Conservation (phyloP, 2,113 vertebrate species). For the Puntigrus tetrazona region DNA sequence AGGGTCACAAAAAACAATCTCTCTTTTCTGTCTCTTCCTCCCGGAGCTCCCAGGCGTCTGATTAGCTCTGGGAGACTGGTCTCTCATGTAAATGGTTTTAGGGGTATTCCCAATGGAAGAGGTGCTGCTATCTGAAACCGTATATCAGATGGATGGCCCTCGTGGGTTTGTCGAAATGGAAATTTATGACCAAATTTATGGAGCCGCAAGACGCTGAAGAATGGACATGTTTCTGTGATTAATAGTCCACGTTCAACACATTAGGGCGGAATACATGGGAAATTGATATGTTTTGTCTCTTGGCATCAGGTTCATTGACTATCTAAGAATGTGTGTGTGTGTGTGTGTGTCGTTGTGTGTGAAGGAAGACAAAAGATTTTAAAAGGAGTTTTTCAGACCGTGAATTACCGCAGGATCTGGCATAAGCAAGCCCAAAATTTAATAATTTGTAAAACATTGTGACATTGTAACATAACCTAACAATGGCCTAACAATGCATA, state of each 20-base stretch:
- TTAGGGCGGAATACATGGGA: not conserved
- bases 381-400: not conserved
- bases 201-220: not conserved
- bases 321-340: not conserved
- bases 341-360: not conserved
- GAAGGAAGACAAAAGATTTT: not conserved
- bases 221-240: slow-evolving; percentile 32
- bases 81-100: slow-evolving; percentile 32
- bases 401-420: not conserved
- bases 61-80: slow-evolving; percentile 16
- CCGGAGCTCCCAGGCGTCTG: not conserved
- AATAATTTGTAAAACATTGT: too few species aligned
- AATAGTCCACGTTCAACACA: not conserved
- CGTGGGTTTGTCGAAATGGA: slow-evolving; percentile 8
- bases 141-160: slow-evolving; percentile 22
- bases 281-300: slow-evolving; percentile 30
- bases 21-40: not conserved
- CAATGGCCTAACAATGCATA: too few species aligned
- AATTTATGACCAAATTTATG: slow-evolving; percentile 11
- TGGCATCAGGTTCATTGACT: slow-evolving; percentile 28
- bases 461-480: too few species aligned
- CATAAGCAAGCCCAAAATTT: not conserved
- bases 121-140: slow-evolving; percentile 10
- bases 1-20: slow-evolving; percentile 6
- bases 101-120: slow-evolving; percentile 10